These are phyloP conservation scores for Gypaetus barbatus DNA, from an alignment of 2,797 vertebrate species.

Conservation along the genomic window DNA sequence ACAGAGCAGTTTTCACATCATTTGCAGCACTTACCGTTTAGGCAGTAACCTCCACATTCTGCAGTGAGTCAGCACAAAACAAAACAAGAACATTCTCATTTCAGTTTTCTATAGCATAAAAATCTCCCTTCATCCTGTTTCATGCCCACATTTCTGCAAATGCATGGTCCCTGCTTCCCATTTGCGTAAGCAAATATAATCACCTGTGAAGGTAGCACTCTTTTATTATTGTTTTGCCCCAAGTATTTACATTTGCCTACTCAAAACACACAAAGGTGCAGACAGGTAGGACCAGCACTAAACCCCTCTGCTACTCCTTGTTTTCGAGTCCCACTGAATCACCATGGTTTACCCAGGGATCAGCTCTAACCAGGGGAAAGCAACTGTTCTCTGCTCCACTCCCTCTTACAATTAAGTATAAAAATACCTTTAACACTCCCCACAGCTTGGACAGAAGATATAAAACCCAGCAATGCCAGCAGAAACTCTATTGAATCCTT, in stretches of 20 bases:
- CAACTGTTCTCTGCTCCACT: neutral
- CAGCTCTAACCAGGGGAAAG: neutral
- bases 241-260: neutral
- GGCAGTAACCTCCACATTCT: slow-evolving; percentile 98
- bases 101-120: slow-evolving; percentile 31
- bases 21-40: slow-evolving; percentile 91
- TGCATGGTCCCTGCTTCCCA: neutral
- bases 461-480: neutral
- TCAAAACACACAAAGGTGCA: neutral
- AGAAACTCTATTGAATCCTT: neutral
- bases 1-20: slow-evolving; percentile 25
- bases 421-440: neutral
- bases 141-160: neutral
- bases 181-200: neutral
- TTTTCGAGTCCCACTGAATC: neutral
- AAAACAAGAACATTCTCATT: slow-evolving; percentile 63
- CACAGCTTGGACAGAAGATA: neutral
- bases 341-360: neutral
- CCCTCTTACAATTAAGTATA: neutral
- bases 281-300: neutral
- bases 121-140: neutral
- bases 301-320: neutral
- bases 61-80: slow-evolving; percentile 76
- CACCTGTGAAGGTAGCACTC: neutral
- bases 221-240: neutral